Evolutionary conservation across 2,797 vertebrate genomes (phyloP).

Genomic region (Hydrocynus forskahlii): DNA sequence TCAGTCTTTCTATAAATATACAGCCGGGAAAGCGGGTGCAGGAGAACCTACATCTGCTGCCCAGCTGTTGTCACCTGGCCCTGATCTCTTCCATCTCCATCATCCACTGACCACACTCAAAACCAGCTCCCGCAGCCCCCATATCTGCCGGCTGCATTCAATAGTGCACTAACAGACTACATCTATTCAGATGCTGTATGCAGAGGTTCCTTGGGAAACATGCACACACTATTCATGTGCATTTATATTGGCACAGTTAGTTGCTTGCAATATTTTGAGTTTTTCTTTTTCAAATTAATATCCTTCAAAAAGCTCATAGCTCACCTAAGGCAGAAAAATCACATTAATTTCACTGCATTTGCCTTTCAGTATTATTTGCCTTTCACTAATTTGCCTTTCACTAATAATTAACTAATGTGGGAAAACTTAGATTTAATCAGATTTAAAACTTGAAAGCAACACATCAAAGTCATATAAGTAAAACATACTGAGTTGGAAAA

Average conservation of each 20-base stretch:
- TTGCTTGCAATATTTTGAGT: neutral
- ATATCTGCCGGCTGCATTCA: slow-evolving; percentile 32
- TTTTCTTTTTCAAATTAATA: too few relatives aligned
- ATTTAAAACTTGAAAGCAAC: too few relatives aligned
- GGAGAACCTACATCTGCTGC: slow-evolving; percentile 54
- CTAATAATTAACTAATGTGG: neutral
- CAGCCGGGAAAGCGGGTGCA: slow-evolving; percentile 14
- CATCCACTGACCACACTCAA: slow-evolving; percentile 33
- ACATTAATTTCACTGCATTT: slow-evolving; percentile 16
- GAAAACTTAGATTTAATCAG: neutral
- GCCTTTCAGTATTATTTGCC: too few relatives aligned
- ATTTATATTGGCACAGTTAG: neutral
- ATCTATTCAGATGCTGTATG: neutral
- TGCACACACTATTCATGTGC: neutral
- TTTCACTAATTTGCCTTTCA: slow-evolving; percentile 11
- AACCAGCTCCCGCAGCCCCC: slow-evolving; percentile 8
- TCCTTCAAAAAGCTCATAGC: neutral
- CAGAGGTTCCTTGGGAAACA: neutral
- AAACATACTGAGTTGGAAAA: neutral
- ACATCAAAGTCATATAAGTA: neutral
- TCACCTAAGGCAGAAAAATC: neutral
- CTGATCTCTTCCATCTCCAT: slow-evolving; percentile 33
- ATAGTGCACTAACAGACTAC: neutral
- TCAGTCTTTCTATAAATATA: slow-evolving; percentile 52
- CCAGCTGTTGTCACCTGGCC: slow-evolving; percentile 61